Evolutionary conservation across 2,888 invertebrate genomes (phyloP).

Genomic region (Deilephila elpenor): DNA sequence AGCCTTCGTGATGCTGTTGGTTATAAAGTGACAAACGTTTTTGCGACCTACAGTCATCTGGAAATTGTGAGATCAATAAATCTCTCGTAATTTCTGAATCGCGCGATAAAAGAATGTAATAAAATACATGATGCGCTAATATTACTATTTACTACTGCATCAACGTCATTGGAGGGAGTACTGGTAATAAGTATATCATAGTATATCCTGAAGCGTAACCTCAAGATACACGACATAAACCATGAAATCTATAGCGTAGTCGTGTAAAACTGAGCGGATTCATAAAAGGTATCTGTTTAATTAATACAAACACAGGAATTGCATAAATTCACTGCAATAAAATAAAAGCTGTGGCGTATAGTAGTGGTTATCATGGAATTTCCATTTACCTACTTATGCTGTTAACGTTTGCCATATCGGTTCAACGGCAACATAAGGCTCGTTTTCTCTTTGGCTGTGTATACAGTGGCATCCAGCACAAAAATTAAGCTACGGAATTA

Average conservation of each 20-base stretch:
- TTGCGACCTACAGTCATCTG: no score
- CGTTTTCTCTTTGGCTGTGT: constrained; percentile 18
- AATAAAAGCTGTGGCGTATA: background rate
- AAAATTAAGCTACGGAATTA: background rate
- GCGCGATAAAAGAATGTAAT: no score
- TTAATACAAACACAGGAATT: constrained; percentile 4
- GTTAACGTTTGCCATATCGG: constrained; percentile 28
- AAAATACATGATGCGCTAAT: no score
- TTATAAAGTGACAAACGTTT: no score
- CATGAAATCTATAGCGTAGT: background rate
- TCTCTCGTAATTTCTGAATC: no score
- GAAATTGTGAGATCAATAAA: no score
- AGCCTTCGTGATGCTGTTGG: no score
- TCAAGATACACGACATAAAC: no score
- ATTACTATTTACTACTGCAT: no score
- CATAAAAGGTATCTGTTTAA: background rate
- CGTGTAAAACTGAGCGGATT: background rate
- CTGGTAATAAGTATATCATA: no score
- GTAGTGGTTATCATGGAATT: constrained; percentile 17
- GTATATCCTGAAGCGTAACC: no score
- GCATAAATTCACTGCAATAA: constrained; percentile 7
- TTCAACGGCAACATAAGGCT: constrained; percentile 27
- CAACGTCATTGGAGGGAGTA: no score
- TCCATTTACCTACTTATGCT: constrained; percentile 27
- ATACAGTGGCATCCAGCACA: constrained; percentile 21